Conservation (phyloP, 2,797 vertebrate genomes). For the Morelia viridis region DNA sequence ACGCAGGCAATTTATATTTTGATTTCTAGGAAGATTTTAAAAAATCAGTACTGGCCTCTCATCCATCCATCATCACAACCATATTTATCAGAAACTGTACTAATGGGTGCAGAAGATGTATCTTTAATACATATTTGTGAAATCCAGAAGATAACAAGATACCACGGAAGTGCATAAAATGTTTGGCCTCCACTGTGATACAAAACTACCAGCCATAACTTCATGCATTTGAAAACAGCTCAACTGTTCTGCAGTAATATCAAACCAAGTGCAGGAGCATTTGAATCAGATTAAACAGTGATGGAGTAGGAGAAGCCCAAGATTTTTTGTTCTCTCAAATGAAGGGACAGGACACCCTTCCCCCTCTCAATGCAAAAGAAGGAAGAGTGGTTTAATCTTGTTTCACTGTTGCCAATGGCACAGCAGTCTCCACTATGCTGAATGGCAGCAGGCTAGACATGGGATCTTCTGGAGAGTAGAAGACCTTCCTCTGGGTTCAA, state of each 20-base stretch:
- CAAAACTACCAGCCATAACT: not conserved
- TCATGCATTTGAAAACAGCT: not conserved
- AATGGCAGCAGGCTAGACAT: not conserved
- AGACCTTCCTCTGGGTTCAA: not conserved
- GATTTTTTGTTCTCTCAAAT: not conserved
- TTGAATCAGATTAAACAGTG: not conserved
- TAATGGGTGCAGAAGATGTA: not conserved
- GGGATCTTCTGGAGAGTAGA: not conserved
- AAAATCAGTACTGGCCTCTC: constrained; percentile 40
- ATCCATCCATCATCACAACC: constrained; percentile 13
- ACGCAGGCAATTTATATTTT: constrained; percentile 52
- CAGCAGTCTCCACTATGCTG: not conserved
- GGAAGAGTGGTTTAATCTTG: not conserved
- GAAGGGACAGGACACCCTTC: not conserved
- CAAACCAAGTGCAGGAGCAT: not conserved
- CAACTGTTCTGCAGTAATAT: not conserved
- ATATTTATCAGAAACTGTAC: constrained; percentile 13
- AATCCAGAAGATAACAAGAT: not conserved
- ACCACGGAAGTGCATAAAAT: not conserved
- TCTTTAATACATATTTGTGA: not conserved
- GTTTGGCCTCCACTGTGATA: not conserved
- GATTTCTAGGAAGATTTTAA: constrained; percentile 27
- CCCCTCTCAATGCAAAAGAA: not conserved
- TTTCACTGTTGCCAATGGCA: not conserved
- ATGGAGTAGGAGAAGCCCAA: no score